Percentiles rank a stretch among this genome's conserved stretches.
These are phyloP conservation scores for Ameiurus melas DNA, from an alignment of 2,113 vertebrate species.

Conservation along the genomic window DNA sequence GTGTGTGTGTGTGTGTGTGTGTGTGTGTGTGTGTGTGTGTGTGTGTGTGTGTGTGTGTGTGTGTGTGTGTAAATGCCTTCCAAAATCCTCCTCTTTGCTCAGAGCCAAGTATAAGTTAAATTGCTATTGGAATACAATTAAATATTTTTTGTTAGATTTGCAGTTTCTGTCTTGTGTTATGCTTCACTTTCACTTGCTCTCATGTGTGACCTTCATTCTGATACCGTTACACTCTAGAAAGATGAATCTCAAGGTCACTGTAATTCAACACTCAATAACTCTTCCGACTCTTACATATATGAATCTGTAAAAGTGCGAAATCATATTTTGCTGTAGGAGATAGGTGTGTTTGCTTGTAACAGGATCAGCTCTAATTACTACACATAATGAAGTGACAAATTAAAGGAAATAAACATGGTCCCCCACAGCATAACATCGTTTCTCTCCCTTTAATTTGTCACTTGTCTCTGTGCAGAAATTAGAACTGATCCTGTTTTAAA, in stretches of 20 bases:
- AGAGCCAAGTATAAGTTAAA: background rate
- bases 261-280: background rate
- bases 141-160: background rate
- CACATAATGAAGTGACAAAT: background rate
- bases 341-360: background rate
- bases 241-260: background rate
- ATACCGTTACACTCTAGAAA: background rate
- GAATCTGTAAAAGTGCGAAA: background rate
- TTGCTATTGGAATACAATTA: background rate
- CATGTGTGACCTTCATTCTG: background rate
- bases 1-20: background rate
- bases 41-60: background rate
- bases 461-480: background rate
- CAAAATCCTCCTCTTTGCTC: background rate
- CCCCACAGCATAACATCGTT: no score
- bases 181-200: background rate
- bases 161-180: background rate
- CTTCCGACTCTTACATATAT: background rate
- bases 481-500: background rate
- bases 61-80: background rate
- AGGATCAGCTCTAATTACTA: background rate
- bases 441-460: background rate
- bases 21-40: background rate
- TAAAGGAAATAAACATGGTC: background rate
- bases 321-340: background rate